Base-by-base conservation (phyloP, 2,888 invertebrate species). In the Sarcophaga carnaria region DNA sequence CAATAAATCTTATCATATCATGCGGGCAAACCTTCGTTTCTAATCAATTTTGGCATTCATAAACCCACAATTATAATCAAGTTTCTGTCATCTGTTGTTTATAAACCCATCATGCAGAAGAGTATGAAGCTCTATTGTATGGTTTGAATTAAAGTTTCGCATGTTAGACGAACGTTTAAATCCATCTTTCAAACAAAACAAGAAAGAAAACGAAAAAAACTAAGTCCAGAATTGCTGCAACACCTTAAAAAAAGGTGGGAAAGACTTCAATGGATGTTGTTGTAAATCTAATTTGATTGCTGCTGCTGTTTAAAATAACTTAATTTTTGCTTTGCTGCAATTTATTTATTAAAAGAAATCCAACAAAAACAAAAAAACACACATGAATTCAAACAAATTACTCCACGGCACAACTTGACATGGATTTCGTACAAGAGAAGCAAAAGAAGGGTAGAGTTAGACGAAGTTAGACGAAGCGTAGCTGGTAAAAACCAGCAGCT, bases 261-360 rank as follows among this genome's bases (percentile, higher is more conserved):
- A n/a, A 78, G 3, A 80, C 67, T 75, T 84, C 84, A 87, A 84
- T 80, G 69, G 60, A 79, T 54, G 78, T 81, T 37, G 54, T 54
- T 87, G 81, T 81, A 79, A 84, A 84, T 81, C 69, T 79, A 81
- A 87, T 87, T 84, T 87, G 84, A 82, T 82, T 20, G 81, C 71
- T 71, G 59, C 22, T 77, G 25, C 17, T 17, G 59, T n/a, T 25
- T 47, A 45, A 84, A 87, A 87, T 87, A 79, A 84, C 87, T 87
- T 87, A 81, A 87, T 87, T 79, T 84, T 70, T 37, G 84, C 71
- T 70, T 81, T 70, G 84, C 71, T 70, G 70, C 79, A 84, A 69
- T 79, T 14, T 54, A 76, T 82, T 72, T 47, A 77, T 72, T 67
- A 69, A 71, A 79, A 78, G 59, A 66, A 49, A 62, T 71, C 14